Conservation (phyloP, 2,888 invertebrate species). For the Chydorus sphaericus region DNA sequence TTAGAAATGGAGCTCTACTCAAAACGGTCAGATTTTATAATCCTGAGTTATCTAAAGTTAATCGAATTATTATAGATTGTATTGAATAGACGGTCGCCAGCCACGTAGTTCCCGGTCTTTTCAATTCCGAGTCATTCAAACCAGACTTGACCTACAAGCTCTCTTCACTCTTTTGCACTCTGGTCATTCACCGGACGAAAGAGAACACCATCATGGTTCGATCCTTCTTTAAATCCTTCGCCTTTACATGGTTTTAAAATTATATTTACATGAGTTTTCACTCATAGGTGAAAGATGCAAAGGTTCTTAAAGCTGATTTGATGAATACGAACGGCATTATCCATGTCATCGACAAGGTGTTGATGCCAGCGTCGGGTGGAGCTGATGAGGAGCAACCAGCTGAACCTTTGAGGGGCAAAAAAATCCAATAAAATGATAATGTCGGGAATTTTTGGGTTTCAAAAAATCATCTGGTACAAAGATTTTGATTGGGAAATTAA, state of each 20-base stretch:
- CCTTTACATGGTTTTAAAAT: constrained; percentile 3
- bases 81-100: constrained; percentile 28
- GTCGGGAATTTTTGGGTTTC: no score
- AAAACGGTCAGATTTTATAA: no score
- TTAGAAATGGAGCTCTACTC: constrained; percentile 4
- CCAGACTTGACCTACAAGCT: constrained; percentile 28
- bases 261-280: no score
- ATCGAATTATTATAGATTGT: neutral
- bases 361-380: constrained; percentile 30
- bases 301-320: constrained; percentile 29
- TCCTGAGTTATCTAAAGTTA: no score
- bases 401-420: neutral
- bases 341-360: constrained; percentile 32
- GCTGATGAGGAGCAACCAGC: constrained; percentile 1
- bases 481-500: no score
- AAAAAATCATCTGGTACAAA: no score
- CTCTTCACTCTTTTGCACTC: constrained; percentile 8
- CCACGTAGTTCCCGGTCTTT: constrained; percentile 32
- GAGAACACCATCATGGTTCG: constrained; percentile 11
- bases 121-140: constrained; percentile 31
- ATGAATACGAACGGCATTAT: constrained; percentile 33
- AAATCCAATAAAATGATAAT: no score
- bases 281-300: constrained; percentile 30
- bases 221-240: neutral
- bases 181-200: constrained; percentile 9